Conservation (phyloP, 2,797 vertebrate genomes). For the Podarcis siculus region DNA sequence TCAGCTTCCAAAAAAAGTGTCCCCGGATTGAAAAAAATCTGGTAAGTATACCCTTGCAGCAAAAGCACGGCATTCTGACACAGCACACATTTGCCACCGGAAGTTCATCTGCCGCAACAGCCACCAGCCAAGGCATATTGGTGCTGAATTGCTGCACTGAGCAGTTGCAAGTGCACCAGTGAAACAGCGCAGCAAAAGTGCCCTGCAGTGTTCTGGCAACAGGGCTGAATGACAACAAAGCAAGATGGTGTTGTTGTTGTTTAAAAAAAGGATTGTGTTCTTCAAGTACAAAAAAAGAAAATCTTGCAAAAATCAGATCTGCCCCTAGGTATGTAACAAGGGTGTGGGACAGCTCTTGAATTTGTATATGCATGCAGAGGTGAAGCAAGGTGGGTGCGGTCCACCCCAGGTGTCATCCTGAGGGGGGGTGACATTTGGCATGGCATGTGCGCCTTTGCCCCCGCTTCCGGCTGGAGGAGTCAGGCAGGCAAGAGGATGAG, state of each 20-base stretch:
- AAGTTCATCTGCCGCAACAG: neutral
- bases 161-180: neutral
- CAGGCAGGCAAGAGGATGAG: too few relatives aligned
- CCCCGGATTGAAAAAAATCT: too few relatives aligned
- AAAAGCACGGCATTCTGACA: neutral
- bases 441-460: too few relatives aligned
- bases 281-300: constrained; percentile 9
- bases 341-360: neutral
- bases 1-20: too few relatives aligned
- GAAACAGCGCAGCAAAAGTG: neutral
- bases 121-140: neutral
- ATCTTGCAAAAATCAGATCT: constrained; percentile 26
- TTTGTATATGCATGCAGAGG: neutral
- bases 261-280: constrained; percentile 11
- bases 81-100: neutral
- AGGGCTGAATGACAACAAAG: neutral
- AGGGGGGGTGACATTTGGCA: too few relatives aligned
- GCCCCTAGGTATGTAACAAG: neutral
- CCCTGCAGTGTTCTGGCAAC: neutral
- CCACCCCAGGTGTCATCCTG: too few relatives aligned
- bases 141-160: neutral
- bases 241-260: neutral
- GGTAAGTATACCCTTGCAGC: neutral
- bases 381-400: too few relatives aligned
- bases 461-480: too few relatives aligned